Conservation (phyloP, 2,888 invertebrate genomes). For the Hypena proboscidalis region DNA sequence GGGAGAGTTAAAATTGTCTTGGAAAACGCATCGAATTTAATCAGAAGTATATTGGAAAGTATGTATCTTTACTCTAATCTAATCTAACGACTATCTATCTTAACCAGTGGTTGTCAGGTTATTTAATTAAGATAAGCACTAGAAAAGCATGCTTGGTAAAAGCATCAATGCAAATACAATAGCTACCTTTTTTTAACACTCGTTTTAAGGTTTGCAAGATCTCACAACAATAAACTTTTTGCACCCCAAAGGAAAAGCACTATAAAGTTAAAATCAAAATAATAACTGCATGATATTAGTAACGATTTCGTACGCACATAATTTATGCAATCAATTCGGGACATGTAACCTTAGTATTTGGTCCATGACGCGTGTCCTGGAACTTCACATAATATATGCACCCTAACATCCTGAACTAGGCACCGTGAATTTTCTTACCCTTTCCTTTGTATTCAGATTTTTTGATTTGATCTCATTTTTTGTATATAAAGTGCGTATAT, state of each 20-base stretch:
- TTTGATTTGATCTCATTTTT: constrained; percentile 4
- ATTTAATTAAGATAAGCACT: too few relatives aligned
- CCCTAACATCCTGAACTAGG: constrained; percentile 55
- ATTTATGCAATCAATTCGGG: constrained; percentile 34
- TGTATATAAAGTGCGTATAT: background rate
- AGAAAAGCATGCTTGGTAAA: too few relatives aligned
- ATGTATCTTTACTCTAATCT: too few relatives aligned
- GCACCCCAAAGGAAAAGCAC: constrained; percentile 17
- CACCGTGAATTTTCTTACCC: constrained; percentile 30
- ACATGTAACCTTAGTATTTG: constrained; percentile 31
- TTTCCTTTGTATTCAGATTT: background rate
- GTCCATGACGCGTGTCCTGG: constrained; percentile 47
- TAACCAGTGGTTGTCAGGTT: too few relatives aligned
- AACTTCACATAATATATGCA: constrained; percentile 54
- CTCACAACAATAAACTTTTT: constrained; percentile 10
- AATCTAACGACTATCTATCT: too few relatives aligned
- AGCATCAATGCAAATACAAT: too few relatives aligned
- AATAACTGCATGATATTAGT: constrained; percentile 17
- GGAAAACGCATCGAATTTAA: too few relatives aligned
- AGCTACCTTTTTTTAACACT: too few relatives aligned
- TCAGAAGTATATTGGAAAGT: too few relatives aligned
- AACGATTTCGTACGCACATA: constrained; percentile 25
- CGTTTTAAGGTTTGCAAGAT: background rate
- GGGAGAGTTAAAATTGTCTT: too few relatives aligned
- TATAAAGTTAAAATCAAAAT: constrained; percentile 34